These are phyloP conservation scores for Campylomormyrus tamandua DNA, from an alignment of 2,113 vertebrate species.

Conservation along the genomic window DNA sequence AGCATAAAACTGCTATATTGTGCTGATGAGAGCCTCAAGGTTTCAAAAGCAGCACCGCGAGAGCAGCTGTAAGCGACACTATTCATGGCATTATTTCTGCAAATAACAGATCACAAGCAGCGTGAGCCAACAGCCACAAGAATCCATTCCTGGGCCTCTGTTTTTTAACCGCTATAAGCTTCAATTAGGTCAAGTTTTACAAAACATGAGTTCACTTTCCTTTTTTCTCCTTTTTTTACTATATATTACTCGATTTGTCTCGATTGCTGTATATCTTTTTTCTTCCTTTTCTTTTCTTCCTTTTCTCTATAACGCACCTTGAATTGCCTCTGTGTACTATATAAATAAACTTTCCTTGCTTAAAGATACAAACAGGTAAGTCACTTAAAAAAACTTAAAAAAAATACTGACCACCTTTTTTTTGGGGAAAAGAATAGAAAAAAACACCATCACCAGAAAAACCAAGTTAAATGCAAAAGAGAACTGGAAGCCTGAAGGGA, in stretches of 20 bases:
- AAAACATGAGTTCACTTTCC: neutral
- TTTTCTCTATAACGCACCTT: neutral
- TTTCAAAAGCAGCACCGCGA: neutral
- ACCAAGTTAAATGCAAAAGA: neutral
- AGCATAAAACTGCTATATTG: neutral
- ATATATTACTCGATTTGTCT: neutral
- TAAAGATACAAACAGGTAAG: neutral
- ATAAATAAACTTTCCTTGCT: neutral
- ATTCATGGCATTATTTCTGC: neutral
- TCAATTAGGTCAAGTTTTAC: neutral
- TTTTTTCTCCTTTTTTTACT: neutral
- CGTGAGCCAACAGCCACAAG: neutral
- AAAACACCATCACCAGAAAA: neutral
- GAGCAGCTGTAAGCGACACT: neutral
- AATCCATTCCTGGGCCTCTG: neutral
- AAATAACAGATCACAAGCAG: neutral
- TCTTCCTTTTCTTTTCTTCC: neutral
- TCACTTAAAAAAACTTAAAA: neutral
- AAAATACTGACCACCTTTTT: neutral
- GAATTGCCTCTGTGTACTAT: neutral
- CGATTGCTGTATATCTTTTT: neutral
- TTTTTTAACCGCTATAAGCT: neutral
- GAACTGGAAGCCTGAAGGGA: neutral
- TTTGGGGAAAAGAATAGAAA: neutral
- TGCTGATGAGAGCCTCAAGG: neutral